phyloP scores from a whole-genome alignment of 2,113 vertebrate genomes.

The Bubo bubo region DNA sequence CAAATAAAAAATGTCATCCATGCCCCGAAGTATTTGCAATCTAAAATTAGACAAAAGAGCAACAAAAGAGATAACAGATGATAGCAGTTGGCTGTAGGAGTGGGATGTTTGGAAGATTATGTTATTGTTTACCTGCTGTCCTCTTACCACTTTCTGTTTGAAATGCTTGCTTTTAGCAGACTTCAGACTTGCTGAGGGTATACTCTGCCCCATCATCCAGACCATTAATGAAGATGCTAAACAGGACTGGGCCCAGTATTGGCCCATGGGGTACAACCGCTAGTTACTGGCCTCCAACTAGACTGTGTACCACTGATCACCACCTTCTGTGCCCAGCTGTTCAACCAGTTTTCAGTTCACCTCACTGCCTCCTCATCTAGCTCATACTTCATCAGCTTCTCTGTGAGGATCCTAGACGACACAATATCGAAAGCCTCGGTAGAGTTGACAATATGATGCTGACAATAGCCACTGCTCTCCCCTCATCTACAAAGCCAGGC shows the following conservation, averaged over 20 bases:
- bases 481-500: neutral
- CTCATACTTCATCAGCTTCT: neutral
- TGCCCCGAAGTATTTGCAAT: constrained; percentile 19
- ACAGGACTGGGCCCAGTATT: neutral
- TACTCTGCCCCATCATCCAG: neutral
- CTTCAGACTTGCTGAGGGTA: neutral
- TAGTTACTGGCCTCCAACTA: neutral
- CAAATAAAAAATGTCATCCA: constrained; percentile 6
- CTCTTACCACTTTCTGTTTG: neutral
- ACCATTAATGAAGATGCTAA: neutral
- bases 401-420: neutral
- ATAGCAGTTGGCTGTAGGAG: neutral
- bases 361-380: neutral
- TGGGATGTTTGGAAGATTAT: neutral
- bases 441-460: neutral
- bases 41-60: constrained; percentile 14
- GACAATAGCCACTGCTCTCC: neutral
- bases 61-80: neutral
- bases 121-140: neutral
- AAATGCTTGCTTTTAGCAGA: neutral
- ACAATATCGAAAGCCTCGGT: neutral
- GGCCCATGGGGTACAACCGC: neutral
- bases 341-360: neutral
- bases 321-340: neutral
- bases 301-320: neutral